Evolutionary conservation across 2,797 vertebrate species (phyloP).

Genomic region (Rhincodon typus): DNA sequence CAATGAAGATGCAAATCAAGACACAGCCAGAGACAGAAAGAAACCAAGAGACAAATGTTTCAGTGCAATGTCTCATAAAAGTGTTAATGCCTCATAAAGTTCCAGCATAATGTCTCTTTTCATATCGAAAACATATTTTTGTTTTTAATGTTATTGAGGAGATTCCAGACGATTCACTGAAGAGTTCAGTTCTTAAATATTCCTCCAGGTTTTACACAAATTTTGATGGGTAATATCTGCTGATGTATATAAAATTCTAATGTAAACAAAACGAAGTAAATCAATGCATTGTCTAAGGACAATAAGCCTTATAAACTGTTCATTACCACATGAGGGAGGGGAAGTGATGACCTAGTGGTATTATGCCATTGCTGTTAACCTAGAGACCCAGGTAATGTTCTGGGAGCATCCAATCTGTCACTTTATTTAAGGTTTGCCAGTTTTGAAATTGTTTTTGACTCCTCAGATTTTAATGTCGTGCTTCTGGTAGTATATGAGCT

Average conservation of each 20-base stretch:
- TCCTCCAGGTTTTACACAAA: neutral
- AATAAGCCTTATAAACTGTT: neutral
- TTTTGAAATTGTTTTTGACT: neutral
- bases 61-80: neutral
- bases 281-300: neutral
- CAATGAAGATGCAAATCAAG: constrained; percentile 6
- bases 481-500: neutral
- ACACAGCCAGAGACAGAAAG: neutral
- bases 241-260: neutral
- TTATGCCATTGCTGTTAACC: too few species aligned
- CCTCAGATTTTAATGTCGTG: neutral
- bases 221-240: neutral
- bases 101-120: neutral
- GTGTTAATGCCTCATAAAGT: neutral
- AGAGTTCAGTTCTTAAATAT: neutral
- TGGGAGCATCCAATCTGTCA: neutral
- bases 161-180: neutral
- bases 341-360: neutral
- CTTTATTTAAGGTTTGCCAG: neutral
- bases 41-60: neutral
- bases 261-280: neutral
- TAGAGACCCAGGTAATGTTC: too few species aligned
- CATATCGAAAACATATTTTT: neutral
- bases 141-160: neutral
- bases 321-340: too few species aligned